Evolutionary conservation across 2,113 vertebrate species (phyloP).

Genomic region (Microcebus murinus): DNA sequence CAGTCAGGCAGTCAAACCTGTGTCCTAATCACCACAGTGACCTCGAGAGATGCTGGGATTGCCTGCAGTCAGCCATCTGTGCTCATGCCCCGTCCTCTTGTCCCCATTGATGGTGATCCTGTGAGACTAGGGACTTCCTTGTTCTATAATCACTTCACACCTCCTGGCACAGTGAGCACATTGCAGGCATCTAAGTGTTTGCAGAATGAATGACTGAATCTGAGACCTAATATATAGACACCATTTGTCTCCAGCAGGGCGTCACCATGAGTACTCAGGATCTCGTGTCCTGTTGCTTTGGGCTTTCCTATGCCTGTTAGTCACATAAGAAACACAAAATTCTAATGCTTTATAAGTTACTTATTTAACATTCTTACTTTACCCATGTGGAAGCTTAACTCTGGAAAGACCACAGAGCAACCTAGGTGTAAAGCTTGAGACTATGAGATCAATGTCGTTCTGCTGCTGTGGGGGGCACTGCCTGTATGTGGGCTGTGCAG

Average conservation of each 20-base stretch:
- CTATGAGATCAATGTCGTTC: neutral
- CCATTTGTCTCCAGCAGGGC: neutral
- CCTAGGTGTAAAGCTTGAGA: neutral
- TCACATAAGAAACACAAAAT: neutral
- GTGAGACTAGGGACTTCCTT: neutral
- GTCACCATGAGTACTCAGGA: neutral
- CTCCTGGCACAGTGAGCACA: neutral
- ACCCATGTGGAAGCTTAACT: neutral
- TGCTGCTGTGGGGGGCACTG: neutral
- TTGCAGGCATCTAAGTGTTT: neutral
- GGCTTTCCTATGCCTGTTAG: neutral
- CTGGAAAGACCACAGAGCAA: neutral
- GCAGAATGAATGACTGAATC: neutral
- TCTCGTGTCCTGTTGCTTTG: neutral
- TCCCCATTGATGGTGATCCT: neutral
- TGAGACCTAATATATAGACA: neutral
- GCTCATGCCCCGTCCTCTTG: neutral
- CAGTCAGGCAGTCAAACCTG: neutral
- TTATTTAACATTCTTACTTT: neutral
- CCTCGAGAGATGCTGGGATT: neutral
- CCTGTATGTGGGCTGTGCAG: neutral
- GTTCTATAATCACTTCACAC: neutral
- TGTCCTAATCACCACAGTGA: too few species aligned
- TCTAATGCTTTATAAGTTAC: neutral
- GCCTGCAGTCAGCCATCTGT: fast-evolving